These are phyloP conservation scores for Tretioscincus oriximinensis DNA, from an alignment of 2,113 vertebrate species.

Conservation along the genomic window DNA sequence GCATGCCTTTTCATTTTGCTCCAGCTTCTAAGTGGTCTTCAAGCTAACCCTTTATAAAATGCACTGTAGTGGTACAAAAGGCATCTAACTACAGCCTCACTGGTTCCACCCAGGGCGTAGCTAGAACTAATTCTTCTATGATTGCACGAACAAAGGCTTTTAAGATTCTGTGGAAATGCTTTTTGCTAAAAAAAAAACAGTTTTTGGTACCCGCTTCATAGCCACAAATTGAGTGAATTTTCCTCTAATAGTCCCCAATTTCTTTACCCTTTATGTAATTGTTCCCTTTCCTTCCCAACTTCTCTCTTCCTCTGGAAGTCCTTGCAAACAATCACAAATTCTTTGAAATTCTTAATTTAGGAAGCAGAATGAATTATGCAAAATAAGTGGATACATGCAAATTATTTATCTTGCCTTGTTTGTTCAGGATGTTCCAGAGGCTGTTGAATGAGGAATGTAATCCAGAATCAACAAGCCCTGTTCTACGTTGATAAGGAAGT, in stretches of 20 bases:
- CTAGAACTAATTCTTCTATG: not conserved
- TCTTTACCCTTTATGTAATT: not conserved
- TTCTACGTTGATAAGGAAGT: slow-evolving; percentile 18
- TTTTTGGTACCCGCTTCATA: not conserved
- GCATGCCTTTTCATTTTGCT: not conserved
- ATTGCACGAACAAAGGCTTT: not conserved
- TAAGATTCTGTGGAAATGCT: not conserved
- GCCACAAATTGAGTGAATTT: not conserved
- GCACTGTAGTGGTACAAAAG: not conserved
- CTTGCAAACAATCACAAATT: slow-evolving; percentile 23
- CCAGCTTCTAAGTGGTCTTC: not conserved
- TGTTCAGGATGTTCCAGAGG: slow-evolving; percentile 27
- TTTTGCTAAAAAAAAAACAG: not conserved
- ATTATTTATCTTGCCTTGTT: slow-evolving; percentile 31
- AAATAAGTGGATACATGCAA: slow-evolving; percentile 34
- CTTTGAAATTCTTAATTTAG: slow-evolving; percentile 30
- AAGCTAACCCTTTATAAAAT: not conserved
- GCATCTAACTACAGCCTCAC: not conserved
- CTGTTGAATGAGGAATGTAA: slow-evolving; percentile 30
- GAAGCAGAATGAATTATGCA: slow-evolving; percentile 29
- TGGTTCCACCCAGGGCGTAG: not conserved
- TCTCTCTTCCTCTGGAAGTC: not conserved
- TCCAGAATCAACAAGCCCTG: slow-evolving; percentile 33
- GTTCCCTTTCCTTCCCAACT: not conserved
- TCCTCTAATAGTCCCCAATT: not conserved